phyloP scores from a whole-genome alignment of 2,797 vertebrate genomes.

The Babyrousa celebensis region DNA sequence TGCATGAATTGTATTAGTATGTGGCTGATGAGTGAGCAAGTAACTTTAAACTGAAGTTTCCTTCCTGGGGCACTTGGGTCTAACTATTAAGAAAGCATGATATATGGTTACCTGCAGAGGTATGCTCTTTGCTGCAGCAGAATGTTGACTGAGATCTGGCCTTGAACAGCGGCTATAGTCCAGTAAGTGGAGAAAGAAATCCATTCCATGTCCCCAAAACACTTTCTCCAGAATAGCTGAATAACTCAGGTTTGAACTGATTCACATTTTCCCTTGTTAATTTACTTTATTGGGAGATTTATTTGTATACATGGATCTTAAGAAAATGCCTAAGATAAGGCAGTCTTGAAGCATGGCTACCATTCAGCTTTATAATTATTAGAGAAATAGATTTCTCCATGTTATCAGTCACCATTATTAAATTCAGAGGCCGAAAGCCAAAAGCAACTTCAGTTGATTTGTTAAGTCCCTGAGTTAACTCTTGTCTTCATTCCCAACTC shows the following conservation, averaged over 20 bases:
- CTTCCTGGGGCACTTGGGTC: background rate
- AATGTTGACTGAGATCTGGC: background rate
- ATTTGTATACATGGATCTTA: background rate
- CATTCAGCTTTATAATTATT: background rate
- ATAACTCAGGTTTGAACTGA: background rate
- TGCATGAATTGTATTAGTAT: background rate
- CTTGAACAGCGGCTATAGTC: background rate
- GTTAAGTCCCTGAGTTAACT: conserved; percentile 15
- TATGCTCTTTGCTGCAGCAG: background rate
- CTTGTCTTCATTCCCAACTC: background rate
- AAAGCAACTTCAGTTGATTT: conserved; percentile 44
- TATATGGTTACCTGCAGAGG: background rate
- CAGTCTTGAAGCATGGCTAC: background rate
- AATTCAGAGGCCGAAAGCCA: conserved; percentile 46
- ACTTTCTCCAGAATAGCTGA: background rate
- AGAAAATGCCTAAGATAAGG: background rate
- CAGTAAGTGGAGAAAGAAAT: background rate
- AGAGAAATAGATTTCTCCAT: background rate
- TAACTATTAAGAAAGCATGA: background rate
- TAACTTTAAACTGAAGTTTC: conserved; percentile 19
- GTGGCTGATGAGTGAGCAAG: background rate
- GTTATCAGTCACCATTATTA: background rate
- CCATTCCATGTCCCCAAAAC: background rate
- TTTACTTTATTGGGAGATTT: background rate
- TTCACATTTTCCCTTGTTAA: background rate